phyloP scores from a whole-genome alignment of 2,888 invertebrate genomes.

The Nasonia oneida region DNA sequence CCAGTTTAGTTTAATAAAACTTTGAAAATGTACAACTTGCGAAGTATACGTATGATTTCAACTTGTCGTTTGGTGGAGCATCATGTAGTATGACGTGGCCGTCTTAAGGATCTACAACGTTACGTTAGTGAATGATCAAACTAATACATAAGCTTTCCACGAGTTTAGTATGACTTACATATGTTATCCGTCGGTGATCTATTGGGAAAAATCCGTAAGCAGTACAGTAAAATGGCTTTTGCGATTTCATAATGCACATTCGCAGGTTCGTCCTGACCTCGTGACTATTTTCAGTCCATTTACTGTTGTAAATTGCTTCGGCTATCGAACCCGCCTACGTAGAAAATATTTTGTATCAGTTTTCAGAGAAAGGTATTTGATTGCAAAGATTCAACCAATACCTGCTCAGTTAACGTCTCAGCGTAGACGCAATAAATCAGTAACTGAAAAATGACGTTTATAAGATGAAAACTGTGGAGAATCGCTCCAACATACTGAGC shows the following conservation, averaged over 20 bases:
- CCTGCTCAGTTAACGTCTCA: constrained; percentile 10
- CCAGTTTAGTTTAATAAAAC: not conserved
- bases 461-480: not conserved
- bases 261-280: constrained; percentile 6
- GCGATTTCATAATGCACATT: constrained; percentile 30
- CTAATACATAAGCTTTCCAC: not conserved
- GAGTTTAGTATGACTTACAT: not conserved
- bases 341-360: not conserved
- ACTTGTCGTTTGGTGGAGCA: constrained; percentile 17
- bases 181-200: constrained; percentile 12
- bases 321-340: constrained; percentile 15
- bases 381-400: not conserved
- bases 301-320: constrained; percentile 28
- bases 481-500: not conserved
- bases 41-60: not conserved
- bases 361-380: not conserved
- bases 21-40: not conserved
- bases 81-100: constrained; percentile 37
- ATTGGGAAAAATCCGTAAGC: constrained; percentile 40
- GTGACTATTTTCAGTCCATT: constrained; percentile 24
- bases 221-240: constrained; percentile 33
- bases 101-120: constrained; percentile 26
- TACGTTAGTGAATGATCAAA: not conserved
- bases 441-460: constrained; percentile 6
- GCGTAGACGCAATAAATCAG: constrained; percentile 2